Evolutionary conservation across 1,140 invertebrate species (phyloP).

Genomic region (Lordiphosa mommai): DNA sequence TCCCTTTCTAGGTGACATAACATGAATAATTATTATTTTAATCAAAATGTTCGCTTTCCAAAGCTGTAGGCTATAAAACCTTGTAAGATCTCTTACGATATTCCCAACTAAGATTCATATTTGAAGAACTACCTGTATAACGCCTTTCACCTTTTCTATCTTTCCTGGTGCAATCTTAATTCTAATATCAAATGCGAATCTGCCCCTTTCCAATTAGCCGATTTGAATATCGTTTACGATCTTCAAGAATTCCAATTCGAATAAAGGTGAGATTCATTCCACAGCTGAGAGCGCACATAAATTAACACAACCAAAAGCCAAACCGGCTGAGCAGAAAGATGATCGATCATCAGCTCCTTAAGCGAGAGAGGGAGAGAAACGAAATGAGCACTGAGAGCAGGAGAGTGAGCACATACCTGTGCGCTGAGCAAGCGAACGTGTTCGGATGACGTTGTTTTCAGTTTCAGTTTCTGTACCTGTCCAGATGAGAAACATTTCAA

Average conservation of each 20-base stretch:
- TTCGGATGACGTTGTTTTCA: constrained; percentile 26
- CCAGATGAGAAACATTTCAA: constrained; percentile 39
- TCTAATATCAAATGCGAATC: constrained; percentile 33
- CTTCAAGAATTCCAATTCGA: constrained; percentile 56
- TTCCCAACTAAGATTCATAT: constrained; percentile 17
- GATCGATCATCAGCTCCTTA: constrained; percentile 58
- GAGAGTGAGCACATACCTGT: constrained; percentile 39
- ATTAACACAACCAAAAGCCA: constrained; percentile 38
- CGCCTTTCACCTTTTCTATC: neutral
- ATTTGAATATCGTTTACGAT: constrained; percentile 64
- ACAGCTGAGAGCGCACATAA: constrained; percentile 49
- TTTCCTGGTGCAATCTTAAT: constrained; percentile 5
- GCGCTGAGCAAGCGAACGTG: constrained; percentile 32
- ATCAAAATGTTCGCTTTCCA: neutral
- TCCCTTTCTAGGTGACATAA: no score
- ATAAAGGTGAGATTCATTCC: constrained; percentile 70
- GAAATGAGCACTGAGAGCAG: neutral
- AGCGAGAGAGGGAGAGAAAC: constrained; percentile 14
- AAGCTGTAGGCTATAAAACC: constrained; percentile 29
- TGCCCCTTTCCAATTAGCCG: constrained; percentile 1
- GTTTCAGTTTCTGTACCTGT: constrained; percentile 1
- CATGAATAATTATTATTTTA: no score
- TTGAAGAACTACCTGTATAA: constrained; percentile 31
- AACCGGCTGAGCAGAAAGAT: constrained; percentile 65
- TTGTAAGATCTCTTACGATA: neutral